Conservation (phyloP, 2,888 invertebrate species). For the Galeopsomyia nigrocyanea region DNA sequence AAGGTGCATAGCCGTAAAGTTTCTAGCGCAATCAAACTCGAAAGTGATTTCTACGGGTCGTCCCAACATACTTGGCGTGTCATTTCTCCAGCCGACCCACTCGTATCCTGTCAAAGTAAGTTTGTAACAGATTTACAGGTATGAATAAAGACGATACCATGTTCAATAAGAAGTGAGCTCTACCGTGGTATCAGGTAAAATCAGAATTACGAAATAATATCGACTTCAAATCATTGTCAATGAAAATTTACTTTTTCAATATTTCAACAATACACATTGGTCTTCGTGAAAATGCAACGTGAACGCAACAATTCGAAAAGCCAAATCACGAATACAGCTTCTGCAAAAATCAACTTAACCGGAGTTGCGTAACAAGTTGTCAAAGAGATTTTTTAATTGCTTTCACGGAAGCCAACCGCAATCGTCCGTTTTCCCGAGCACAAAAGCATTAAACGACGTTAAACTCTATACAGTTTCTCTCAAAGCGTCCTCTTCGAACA, state of each 20-base stretch:
- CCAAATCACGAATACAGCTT: too few species aligned
- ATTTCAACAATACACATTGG: too few species aligned
- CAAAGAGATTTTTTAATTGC: too few species aligned
- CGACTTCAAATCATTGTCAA: too few species aligned
- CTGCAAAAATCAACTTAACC: too few species aligned
- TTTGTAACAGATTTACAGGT: neutral
- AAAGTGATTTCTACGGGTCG: constrained; percentile 82
- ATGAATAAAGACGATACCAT: neutral
- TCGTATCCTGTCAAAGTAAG: constrained; percentile 75
- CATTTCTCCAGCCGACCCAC: constrained; percentile 88
- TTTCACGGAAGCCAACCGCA: neutral
- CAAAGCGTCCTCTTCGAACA: neutral
- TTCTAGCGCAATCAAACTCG: constrained; percentile 83
- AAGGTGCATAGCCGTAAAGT: constrained; percentile 81
- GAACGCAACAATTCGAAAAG: too few species aligned
- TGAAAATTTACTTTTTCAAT: too few species aligned
- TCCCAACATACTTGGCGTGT: constrained; percentile 74
- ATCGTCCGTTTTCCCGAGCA: constrained; percentile 4
- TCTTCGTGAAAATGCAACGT: too few species aligned
- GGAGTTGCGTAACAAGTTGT: too few species aligned
- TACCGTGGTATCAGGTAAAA: too few species aligned
- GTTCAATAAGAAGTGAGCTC: too few species aligned
- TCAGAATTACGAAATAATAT: too few species aligned
- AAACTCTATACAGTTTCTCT: neutral
- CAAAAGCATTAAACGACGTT: constrained; percentile 21